These are phyloP conservation scores for Pedionomus torquatus DNA, from an alignment of 2,113 vertebrate genomes.

Conservation along the genomic window DNA sequence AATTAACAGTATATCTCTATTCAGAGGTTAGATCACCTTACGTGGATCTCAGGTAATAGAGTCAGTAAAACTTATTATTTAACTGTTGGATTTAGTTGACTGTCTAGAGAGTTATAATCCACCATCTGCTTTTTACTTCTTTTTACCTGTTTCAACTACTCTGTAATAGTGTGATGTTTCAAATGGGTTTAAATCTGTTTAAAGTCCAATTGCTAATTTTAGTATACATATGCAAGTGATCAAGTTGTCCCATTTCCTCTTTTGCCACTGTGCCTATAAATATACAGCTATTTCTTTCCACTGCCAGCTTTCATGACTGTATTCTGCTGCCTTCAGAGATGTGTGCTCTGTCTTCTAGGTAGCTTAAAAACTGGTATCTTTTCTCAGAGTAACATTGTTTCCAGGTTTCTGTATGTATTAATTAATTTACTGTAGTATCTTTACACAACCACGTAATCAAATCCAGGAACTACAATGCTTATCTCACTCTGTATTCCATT, in stretches of 20 bases:
- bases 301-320: neutral
- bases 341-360: neutral
- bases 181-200: neutral
- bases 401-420: neutral
- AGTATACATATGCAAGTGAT: neutral
- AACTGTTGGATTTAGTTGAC: constrained; percentile 53
- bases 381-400: neutral
- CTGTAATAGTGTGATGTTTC: neutral
- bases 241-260: neutral
- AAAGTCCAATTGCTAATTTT: neutral
- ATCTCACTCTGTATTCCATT: neutral
- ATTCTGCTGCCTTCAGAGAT: neutral
- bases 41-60: constrained; percentile 15
- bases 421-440: neutral
- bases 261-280: neutral
- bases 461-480: neutral
- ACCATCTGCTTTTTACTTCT: neutral
- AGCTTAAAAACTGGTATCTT: neutral
- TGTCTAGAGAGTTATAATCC: constrained; percentile 21
- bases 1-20: neutral
- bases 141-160: constrained; percentile 31
- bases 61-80: constrained; percentile 55
- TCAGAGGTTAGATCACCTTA: constrained; percentile 43
- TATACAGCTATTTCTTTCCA: neutral
- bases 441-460: neutral